Evolutionary conservation across 2,888 invertebrate genomes (phyloP), one percentile per base, ranked within the genome.

Genomic region (Volucella bombylans): DNA sequence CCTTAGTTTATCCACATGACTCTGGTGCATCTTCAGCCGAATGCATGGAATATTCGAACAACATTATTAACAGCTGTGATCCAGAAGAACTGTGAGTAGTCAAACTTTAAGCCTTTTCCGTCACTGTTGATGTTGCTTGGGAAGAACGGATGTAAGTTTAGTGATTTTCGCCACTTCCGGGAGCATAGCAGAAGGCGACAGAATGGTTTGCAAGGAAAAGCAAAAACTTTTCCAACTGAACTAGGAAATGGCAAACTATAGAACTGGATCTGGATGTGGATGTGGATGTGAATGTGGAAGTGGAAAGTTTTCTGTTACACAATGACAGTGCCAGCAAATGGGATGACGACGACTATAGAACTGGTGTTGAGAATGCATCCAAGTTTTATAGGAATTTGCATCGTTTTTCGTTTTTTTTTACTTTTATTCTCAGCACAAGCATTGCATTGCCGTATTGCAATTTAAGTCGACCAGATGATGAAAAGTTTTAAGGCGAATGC

Each of bases 61-160:
- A 54, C 67, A 54, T 68, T 68, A 68, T 68, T 68, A 68, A 68
- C 68, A 68, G 68, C 68, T 68, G 68, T 68, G 68, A 55, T 68
- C 47, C 68, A 38, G 11, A 45, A 68, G 67, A n/a, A 55, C 67
- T 68, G 43, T 11, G 12, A 39, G 55, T 45, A 55, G 68, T 45
- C 38, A 68, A 68, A 68, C 55, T 68, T 68, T 68, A 68, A 68
- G 68, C 68, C 67, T 68, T 45, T 68, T n/a, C 45, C 55, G 45
- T 68, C 67, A 68, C 45, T 55, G 61, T 62, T 62, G 61, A 47
- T 39, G 61, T 31, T 23, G 9, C 31, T 9, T 14, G n/a, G 14
- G 10, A 18, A 41, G n/a, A 4, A 2, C 45, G 61, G 61, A 62
- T 62, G 61, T 47, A 62, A 62, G 45, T 62, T 23, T 45, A 45